Conservation (phyloP, 2,113 vertebrate species). For the Gopherus flavomarginatus region DNA sequence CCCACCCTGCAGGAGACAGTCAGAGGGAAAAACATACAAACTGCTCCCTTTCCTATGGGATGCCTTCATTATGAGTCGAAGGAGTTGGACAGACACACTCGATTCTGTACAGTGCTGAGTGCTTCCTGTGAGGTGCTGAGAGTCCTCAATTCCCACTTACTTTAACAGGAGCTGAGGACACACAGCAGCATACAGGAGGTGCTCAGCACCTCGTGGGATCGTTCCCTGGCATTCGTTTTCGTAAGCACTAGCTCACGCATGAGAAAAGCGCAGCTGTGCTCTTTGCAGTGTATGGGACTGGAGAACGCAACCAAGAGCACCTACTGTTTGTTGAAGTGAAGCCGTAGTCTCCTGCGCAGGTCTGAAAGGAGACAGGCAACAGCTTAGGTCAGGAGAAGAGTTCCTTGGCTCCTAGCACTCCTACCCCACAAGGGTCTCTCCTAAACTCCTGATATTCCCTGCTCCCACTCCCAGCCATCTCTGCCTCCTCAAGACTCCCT, state of each 20-base stretch:
- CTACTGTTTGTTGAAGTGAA: conserved; percentile 62
- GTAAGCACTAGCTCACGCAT: background rate
- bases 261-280: background rate
- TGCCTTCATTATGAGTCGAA: background rate
- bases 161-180: background rate
- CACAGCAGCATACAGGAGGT: background rate
- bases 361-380: background rate
- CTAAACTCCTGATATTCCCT: background rate
- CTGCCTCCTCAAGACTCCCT: background rate
- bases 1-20: background rate
- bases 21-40: background rate
- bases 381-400: background rate
- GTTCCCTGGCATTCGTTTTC: background rate
- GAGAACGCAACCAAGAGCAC: background rate
- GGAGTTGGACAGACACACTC: background rate
- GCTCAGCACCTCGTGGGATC: background rate
- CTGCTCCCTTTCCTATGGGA: background rate
- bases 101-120: background rate
- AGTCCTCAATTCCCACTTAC: background rate
- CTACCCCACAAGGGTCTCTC: background rate
- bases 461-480: background rate
- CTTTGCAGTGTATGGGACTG: background rate
- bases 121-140: background rate
- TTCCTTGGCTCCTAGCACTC: background rate
- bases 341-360: conserved; percentile 13